These are phyloP conservation scores for Lithosia quadra DNA, from an alignment of 2,888 invertebrate genomes.

Conservation along the genomic window DNA sequence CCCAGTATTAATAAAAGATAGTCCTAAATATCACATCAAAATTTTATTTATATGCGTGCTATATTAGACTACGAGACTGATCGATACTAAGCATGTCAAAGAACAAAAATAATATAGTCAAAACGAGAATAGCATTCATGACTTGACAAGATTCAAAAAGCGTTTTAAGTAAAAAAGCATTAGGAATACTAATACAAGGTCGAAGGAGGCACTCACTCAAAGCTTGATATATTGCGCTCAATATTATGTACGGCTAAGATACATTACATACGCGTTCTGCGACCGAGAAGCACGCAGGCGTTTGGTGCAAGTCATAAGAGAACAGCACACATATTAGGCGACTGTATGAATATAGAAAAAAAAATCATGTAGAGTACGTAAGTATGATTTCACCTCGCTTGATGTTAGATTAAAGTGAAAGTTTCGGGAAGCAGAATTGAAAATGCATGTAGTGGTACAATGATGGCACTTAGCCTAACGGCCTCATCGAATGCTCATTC, in stretches of 20 bases:
- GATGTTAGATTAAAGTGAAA: no score
- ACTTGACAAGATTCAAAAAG: slow-evolving; percentile 15
- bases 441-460: no score
- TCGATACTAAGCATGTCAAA: background rate
- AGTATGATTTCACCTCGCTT: no score
- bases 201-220: slow-evolving; percentile 51
- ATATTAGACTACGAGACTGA: background rate
- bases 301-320: slow-evolving; percentile 37
- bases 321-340: background rate
- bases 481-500: no score
- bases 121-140: slow-evolving; percentile 9
- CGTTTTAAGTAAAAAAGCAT: slow-evolving; percentile 20
- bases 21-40: background rate
- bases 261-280: slow-evolving; percentile 61
- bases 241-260: slow-evolving; percentile 61
- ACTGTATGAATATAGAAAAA: background rate
- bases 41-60: background rate
- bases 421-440: no score
- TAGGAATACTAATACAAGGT: slow-evolving; percentile 28
- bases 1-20: no score
- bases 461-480: no score
- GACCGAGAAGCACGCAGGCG: slow-evolving; percentile 39
- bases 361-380: no score
- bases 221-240: slow-evolving; percentile 63
- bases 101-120: background rate